Conservation (phyloP, 2,113 vertebrate species). For the Ranitomeya imitator region DNA sequence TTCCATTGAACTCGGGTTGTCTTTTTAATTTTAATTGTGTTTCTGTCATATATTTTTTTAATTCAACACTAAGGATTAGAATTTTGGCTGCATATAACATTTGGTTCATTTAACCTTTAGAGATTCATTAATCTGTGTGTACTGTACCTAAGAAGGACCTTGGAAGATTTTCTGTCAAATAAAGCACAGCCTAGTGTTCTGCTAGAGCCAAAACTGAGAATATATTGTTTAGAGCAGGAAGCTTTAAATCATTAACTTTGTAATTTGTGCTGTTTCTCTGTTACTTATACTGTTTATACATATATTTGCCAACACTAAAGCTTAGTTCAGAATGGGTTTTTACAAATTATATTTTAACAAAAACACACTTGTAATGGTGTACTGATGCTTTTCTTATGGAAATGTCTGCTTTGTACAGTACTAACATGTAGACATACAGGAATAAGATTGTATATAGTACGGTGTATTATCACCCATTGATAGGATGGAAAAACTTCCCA, state of each 20-base stretch:
- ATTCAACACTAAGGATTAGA: neutral
- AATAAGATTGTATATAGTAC: too few relatives aligned
- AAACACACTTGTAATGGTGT: too few relatives aligned
- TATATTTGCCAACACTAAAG: neutral
- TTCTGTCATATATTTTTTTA: neutral
- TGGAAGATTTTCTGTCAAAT: slow-evolving; percentile 4
- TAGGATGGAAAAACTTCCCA: too few relatives aligned
- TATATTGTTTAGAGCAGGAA: slow-evolving; percentile 9
- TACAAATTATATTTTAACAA: neutral
- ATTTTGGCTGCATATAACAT: neutral
- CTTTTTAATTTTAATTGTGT: neutral
- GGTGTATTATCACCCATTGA: too few relatives aligned
- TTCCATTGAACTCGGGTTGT: neutral
- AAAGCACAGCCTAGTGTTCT: neutral
- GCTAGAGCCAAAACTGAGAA: neutral
- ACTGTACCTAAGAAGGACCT: neutral
- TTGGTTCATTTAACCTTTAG: slow-evolving; percentile 3
- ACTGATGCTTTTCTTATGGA: too few relatives aligned
- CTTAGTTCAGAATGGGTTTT: neutral
- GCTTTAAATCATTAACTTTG: neutral
- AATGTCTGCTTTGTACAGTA: too few relatives aligned
- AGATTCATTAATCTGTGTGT: neutral
- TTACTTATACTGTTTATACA: neutral
- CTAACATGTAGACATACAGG: too few relatives aligned
- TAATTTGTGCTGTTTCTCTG: neutral